Conservation (phyloP, 2,888 invertebrate genomes). For the Drosophila peninsularis region DNA sequence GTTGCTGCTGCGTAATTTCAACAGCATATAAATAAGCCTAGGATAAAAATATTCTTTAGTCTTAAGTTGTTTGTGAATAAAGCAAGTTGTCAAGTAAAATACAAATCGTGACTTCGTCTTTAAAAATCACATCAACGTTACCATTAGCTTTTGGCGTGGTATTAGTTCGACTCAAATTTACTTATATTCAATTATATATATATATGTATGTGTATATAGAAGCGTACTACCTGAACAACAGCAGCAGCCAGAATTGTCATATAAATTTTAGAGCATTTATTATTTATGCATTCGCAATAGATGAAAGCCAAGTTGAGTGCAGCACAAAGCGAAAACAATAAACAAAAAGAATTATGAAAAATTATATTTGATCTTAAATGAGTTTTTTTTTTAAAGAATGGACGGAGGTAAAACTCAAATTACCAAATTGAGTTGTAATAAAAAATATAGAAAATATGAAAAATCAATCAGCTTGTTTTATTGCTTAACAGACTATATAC, state of each 20-base stretch:
- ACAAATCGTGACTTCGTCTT: no score
- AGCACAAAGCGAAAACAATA: conserved; percentile 25
- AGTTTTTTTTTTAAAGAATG: not conserved
- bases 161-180: no score
- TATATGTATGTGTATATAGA: not conserved
- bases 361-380: not conserved
- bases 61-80: no score
- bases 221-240: conserved; percentile 15
- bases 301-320: conserved; percentile 23
- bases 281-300: conserved; percentile 27
- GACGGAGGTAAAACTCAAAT: not conserved
- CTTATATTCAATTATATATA: no score
- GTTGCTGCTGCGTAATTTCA: no score
- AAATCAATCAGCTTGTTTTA: not conserved
- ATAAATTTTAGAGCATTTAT: conserved; percentile 48
- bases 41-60: no score
- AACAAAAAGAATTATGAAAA: conserved; percentile 26
- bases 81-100: no score
- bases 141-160: no score
- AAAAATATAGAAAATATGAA: not conserved
- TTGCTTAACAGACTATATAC: no score
- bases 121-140: no score
- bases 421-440: not conserved
- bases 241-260: conserved; percentile 17
- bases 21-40: no score